These are phyloP conservation scores for Falco punctatus DNA, from an alignment of 2,113 vertebrate species.

Conservation along the genomic window DNA sequence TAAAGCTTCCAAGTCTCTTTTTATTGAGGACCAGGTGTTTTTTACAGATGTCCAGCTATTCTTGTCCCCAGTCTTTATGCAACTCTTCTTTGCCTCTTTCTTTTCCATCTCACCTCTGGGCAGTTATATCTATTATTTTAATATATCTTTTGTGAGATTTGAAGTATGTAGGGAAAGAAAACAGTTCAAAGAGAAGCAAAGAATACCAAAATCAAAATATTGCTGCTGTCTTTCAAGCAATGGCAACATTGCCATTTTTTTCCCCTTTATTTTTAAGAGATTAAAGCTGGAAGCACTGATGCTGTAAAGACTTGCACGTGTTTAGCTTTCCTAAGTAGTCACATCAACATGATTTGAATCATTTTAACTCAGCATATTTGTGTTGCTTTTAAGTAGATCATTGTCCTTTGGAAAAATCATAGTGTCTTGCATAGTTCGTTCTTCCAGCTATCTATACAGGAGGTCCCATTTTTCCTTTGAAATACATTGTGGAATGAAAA, in stretches of 20 bases:
- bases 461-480: not conserved
- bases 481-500: not conserved
- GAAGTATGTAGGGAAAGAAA: not conserved
- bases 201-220: not conserved
- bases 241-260: not conserved
- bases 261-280: not conserved
- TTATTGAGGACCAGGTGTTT: not conserved
- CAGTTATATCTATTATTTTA: not conserved
- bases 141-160: not conserved
- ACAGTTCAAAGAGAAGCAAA: conserved; percentile 15
- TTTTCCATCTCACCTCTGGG: not conserved
- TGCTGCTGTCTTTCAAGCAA: not conserved
- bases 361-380: not conserved
- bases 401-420: conserved; percentile 2
- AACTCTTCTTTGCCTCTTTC: not conserved
- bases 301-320: not conserved
- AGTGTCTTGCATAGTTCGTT: not conserved
- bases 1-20: not conserved
- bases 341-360: not conserved
- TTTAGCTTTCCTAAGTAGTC: conserved; percentile 25
- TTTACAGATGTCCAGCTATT: not conserved
- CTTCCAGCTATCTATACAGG: not conserved
- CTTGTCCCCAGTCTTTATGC: not conserved
- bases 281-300: conserved; percentile 10
- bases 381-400: not conserved